phyloP scores from a whole-genome alignment of 2,113 vertebrate genomes.

The Okapia johnstoni region DNA sequence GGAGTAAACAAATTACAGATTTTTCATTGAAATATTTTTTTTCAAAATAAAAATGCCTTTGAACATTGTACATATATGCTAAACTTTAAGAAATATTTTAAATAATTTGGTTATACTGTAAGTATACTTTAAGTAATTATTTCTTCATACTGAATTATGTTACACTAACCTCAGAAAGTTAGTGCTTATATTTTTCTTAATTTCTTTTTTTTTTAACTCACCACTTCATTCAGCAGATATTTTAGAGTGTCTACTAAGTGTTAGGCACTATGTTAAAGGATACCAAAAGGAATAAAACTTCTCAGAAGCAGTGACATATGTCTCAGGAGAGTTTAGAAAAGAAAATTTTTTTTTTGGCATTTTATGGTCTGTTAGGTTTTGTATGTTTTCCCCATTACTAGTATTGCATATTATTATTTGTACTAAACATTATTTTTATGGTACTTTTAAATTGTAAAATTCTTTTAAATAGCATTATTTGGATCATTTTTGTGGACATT shows the following conservation, averaged over 20 bases:
- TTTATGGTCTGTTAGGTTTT: conserved; percentile 20
- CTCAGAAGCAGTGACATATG: not conserved
- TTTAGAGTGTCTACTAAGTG: not conserved
- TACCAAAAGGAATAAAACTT: not conserved
- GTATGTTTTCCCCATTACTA: not conserved
- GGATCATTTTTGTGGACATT: not conserved
- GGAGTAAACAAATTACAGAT: not conserved
- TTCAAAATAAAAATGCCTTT: conserved; percentile 19
- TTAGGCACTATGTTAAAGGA: not conserved
- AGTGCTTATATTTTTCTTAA: not conserved
- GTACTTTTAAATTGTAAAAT: not conserved
- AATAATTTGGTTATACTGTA: not conserved
- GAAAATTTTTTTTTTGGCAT: not conserved
- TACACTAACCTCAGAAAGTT: not conserved
- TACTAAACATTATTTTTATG: not conserved
- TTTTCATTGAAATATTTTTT: conserved; percentile 5
- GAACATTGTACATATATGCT: not conserved
- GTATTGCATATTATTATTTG: not conserved
- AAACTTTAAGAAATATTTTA: not conserved
- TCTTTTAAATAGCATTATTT: not conserved
- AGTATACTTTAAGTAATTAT: not conserved
- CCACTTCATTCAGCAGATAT: not conserved
- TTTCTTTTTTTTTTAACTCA: not conserved
- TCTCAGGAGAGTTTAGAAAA: not conserved
- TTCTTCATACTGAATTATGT: not conserved